Conservation (phyloP, 2,888 invertebrate genomes). For the Scaptomyza flava region DNA sequence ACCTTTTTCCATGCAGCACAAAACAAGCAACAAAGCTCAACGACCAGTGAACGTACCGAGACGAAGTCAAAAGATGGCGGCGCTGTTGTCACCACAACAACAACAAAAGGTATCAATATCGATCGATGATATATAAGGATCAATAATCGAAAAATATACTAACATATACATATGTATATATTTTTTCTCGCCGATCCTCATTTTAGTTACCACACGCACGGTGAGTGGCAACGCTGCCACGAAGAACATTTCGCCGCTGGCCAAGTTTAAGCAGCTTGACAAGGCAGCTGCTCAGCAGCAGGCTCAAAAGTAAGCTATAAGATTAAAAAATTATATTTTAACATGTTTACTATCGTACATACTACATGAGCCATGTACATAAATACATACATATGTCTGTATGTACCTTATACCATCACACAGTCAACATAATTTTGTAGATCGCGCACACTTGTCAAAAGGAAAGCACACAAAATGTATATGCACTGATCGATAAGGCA, state of each 20-base stretch:
- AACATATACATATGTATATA: not conserved
- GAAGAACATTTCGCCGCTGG: slow-evolving; percentile 93
- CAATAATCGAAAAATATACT: not conserved
- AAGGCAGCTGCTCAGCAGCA: slow-evolving; percentile 92
- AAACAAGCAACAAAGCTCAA: slow-evolving; percentile 73
- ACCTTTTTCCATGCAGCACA: slow-evolving; percentile 69
- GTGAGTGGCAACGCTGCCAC: slow-evolving; percentile 86
- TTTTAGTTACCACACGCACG: slow-evolving; percentile 84
- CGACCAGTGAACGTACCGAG: slow-evolving; percentile 84
- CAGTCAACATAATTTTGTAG: not conserved
- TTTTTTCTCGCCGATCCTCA: not conserved
- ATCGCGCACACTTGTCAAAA: slow-evolving; percentile 3
- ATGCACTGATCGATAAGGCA: not conserved
- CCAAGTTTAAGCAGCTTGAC: slow-evolving; percentile 96
- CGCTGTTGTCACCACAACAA: slow-evolving; percentile 86
- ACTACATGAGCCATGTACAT: slow-evolving; percentile 9
- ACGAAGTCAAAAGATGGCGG: slow-evolving; percentile 86
- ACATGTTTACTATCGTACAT: slow-evolving; percentile 18
- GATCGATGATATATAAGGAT: not conserved
- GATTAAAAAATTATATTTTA: not conserved
- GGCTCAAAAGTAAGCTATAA: slow-evolving; percentile 89
- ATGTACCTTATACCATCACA: not conserved
- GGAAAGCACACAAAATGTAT: slow-evolving; percentile 24
- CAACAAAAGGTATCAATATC: slow-evolving; percentile 85
- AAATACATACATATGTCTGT: not conserved